Base-by-base conservation (phyloP, 92 coral and sea anemone genomes). In the Scolanthus callimorphus region DNA sequence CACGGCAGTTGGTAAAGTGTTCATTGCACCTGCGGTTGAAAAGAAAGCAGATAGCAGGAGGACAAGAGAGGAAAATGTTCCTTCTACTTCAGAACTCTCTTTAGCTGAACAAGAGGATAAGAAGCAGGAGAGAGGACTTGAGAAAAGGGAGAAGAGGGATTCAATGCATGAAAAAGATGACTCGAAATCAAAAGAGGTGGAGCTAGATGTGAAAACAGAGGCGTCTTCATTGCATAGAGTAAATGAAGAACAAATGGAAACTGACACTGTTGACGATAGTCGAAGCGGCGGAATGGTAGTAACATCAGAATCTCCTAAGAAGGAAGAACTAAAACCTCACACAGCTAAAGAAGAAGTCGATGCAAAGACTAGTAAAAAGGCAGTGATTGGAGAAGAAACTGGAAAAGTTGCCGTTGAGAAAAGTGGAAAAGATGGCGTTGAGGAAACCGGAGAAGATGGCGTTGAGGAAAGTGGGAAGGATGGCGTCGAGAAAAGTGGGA, bases 1-100 rank as follows among this genome's bases (percentile, higher is more conserved):
- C 47, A 53, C 68, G 28, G 89, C 74, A 27, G 83, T 82, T 20
- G 73, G 31, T 13, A 69, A 82, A 69, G 69, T 82, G 26, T 81
- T 82, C 15, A 75, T 79, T 1, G 21, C 61, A 39, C 80, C 65
- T 3, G 50, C 59, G 20, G 74, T 43, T 29, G 80, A 73, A 0
- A 37, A 73, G 45, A 26, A 31, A 15, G 8, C 41, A 34, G 41
- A 34, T n/a, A n/a, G n/a, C n/a, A n/a, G n/a, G n/a, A 6, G 15
- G 43, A 34, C 6, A 34, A 34, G 15, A 34, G 43, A 34, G 43
- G 52, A 66, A 66, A 39, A 41, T 11, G 52, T 15, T 15, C 53
- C 31, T 10, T 47, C 20, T 28, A 11, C 53, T 11, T 22, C 51
- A n/a, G n/a, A n/a, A n/a, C n/a, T n/a, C n/a, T n/a, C n/a, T n/a